Evolutionary conservation across 2,113 vertebrate species (phyloP).

Genomic region (Bungarus multicinctus): DNA sequence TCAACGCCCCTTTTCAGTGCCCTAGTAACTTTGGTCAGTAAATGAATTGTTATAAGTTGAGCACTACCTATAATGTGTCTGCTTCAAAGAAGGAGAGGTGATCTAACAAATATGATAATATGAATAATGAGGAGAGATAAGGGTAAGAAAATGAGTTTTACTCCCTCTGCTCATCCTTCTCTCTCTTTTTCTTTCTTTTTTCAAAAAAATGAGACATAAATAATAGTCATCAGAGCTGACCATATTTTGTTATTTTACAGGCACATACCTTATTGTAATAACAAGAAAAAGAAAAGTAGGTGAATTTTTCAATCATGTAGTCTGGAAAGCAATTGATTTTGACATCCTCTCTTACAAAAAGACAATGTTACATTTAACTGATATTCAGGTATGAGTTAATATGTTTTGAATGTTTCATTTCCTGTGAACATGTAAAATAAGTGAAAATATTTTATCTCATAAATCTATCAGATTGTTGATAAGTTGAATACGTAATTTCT

Average conservation of each 20-base stretch:
- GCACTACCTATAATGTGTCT: background rate
- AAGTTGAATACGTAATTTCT: background rate
- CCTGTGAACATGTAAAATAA: background rate
- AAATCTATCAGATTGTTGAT: background rate
- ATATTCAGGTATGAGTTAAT: conserved; percentile 83
- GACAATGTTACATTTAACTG: conserved; percentile 93
- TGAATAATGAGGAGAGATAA: background rate
- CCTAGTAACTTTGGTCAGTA: background rate
- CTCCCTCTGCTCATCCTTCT: background rate
- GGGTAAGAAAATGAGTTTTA: background rate
- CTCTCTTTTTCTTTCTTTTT: background rate
- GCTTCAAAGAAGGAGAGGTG: background rate
- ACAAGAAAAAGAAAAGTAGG: conserved; percentile 93
- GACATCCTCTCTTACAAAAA: conserved; percentile 95
- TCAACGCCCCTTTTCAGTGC: too few species aligned
- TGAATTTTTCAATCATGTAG: conserved; percentile 85
- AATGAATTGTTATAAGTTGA: background rate
- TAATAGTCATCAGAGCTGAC: background rate
- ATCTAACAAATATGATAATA: background rate
- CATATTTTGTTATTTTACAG: conserved; percentile 61
- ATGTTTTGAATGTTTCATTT: background rate
- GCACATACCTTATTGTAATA: conserved; percentile 91
- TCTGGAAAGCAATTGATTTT: conserved; percentile 94
- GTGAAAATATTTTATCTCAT: background rate
- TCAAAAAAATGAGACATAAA: background rate